Evolutionary conservation across 2,888 invertebrate species (phyloP), one percentile per base, ranked within the genome.

Genomic region (Trisateles emortualis): DNA sequence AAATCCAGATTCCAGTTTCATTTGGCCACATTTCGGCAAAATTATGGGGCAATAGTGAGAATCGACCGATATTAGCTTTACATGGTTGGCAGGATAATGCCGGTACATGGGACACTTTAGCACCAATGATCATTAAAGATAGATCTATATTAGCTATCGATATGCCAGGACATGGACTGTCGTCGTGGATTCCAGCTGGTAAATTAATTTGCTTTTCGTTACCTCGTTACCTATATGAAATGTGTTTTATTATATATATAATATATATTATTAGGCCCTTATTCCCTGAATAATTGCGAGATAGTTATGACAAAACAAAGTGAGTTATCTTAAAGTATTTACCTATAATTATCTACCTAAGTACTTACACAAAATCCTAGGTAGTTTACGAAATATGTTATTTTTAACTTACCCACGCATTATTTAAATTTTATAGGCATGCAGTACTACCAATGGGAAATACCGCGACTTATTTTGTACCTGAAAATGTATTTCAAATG

Each of bases 81-180:
- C 97, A 97, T 76, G 97, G 97, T 0, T 96, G 96, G 96, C 95
- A 95, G 82, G 97, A 97, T 80, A 97, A 96, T 79, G 95, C 96
- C 2, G 95, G 95, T 11, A 94, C 95, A 0, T 97, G 96, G 88
- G 96, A 96, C 78, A 93, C 94, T 0, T 76, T 97, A n/a, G 94
- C 95, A 3, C 95, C 96, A 0, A 78, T 94, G 50, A 81, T 97
- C 36, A 71, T 73, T 38, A 74, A 84, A 59, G 81, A 87, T 56
- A 78, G 86, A 51, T 81, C 92, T 0, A 84, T 92, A 51, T 52
- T 96, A 10, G 94, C 95, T 0, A 83, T 96, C 13, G 96, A 96
- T 79, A 88, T 95, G 16, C 95, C 95, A 1, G 96, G 96, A 0
- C 96, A 96, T 81, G 96, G 96, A 0, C 72, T 93, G 1, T 96